phyloP scores from a whole-genome alignment of 2,797 vertebrate species.

The Harpagifer antarcticus region DNA sequence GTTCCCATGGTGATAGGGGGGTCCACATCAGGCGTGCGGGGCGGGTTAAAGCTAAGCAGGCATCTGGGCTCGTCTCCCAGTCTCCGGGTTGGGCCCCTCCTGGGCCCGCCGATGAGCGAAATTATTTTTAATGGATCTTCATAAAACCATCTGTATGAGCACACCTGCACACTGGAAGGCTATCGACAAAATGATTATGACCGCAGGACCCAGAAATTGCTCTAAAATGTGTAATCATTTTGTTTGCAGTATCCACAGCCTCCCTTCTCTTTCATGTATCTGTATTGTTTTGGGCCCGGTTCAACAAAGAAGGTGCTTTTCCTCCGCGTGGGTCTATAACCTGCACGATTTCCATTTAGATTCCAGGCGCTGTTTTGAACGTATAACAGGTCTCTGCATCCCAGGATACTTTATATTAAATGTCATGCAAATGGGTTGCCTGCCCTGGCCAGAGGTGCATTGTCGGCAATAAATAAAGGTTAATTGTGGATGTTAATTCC shows the following conservation, averaged over 20 bases:
- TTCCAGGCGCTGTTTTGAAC: slow-evolving; percentile 60
- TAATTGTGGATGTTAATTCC: slow-evolving; percentile 83
- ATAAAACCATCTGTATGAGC: slow-evolving; percentile 89
- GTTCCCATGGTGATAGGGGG: slow-evolving; percentile 70
- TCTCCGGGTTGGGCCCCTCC: slow-evolving; percentile 80
- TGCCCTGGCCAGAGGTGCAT: slow-evolving; percentile 80
- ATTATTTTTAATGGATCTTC: slow-evolving; percentile 91
- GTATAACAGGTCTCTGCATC: slow-evolving; percentile 56
- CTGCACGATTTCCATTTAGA: slow-evolving; percentile 76
- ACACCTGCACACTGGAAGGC: slow-evolving; percentile 87
- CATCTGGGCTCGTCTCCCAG: slow-evolving; percentile 77
- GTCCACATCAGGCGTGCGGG: slow-evolving; percentile 58
- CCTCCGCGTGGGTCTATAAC: slow-evolving; percentile 40
- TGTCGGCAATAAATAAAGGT: slow-evolving; percentile 81
- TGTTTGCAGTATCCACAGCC: slow-evolving; percentile 81
- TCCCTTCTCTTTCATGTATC: slow-evolving; percentile 68
- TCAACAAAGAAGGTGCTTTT: slow-evolving; percentile 75
- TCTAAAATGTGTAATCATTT: slow-evolving; percentile 88
- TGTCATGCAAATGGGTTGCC: slow-evolving; percentile 75
- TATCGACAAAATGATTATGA: slow-evolving; percentile 88
- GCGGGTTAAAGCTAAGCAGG: slow-evolving; percentile 64
- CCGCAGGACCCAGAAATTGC: slow-evolving; percentile 84
- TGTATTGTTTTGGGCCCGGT: slow-evolving; percentile 70
- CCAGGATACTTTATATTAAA: slow-evolving; percentile 70
- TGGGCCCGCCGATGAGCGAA: slow-evolving; percentile 84